phyloP scores from a whole-genome alignment of 2,113 vertebrate species.

The Ondatra zibethicus region DNA sequence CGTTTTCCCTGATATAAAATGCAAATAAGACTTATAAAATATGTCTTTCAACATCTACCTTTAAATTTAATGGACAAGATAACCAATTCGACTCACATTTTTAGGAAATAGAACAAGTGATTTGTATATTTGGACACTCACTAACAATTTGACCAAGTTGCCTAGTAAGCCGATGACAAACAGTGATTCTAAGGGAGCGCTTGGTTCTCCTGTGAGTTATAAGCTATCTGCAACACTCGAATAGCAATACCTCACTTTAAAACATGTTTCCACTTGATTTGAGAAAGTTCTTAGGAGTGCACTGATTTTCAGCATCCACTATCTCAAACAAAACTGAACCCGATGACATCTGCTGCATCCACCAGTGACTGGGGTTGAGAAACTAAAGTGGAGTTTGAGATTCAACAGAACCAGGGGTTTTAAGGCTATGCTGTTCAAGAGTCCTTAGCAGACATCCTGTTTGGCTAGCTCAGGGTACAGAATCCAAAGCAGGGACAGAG shows the following conservation, averaged over 20 bases:
- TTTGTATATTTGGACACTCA: neutral
- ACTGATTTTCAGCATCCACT: neutral
- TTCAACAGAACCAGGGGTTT: neutral
- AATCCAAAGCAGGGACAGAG: neutral
- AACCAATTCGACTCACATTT: slow-evolving; percentile 28
- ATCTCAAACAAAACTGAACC: neutral
- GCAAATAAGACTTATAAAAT: slow-evolving; percentile 21
- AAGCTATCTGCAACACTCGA: neutral
- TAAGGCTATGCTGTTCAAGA: neutral
- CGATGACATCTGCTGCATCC: neutral
- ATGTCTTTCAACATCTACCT: neutral
- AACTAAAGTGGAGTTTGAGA: neutral
- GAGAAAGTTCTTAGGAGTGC: neutral
- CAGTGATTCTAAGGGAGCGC: neutral
- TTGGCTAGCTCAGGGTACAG: neutral
- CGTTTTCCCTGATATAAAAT: slow-evolving; percentile 56
- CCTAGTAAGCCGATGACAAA: neutral
- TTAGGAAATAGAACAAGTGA: slow-evolving; percentile 31
- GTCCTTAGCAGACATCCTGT: neutral
- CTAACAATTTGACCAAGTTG: neutral
- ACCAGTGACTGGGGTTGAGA: neutral
- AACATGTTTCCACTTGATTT: neutral
- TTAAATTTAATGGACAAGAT: neutral
- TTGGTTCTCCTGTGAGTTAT: neutral
- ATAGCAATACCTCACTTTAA: neutral